A percentile compares a stretch with the other conserved stretches of the same genome.
These are phyloP conservation scores for Rhabdophis nuchalis DNA, from an alignment of 2,797 vertebrate genomes.

Conservation along the genomic window DNA sequence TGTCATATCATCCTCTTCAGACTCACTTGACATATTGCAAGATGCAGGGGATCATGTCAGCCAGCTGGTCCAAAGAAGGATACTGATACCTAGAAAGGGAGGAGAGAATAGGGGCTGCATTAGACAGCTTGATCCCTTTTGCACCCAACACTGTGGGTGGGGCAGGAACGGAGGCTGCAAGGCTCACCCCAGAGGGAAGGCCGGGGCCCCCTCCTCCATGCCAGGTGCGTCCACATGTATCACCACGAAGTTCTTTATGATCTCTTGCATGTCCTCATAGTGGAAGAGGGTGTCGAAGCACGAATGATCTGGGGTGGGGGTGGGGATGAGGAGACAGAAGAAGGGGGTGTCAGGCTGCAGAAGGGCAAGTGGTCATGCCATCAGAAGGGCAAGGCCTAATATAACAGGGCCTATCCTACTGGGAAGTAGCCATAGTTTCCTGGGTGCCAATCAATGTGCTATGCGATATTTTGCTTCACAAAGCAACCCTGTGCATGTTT, in stretches of 20 bases:
- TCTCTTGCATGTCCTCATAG: constrained; percentile 91
- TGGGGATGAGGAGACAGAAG: constrained; percentile 16
- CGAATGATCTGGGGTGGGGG: constrained; percentile 80
- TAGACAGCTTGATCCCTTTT: constrained; percentile 23
- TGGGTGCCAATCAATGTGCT: background rate
- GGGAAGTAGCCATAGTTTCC: background rate
- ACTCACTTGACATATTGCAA: constrained; percentile 90
- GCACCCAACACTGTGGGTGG: constrained; percentile 64
- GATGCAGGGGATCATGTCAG: constrained; percentile 86
- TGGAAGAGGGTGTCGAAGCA: constrained; percentile 86
- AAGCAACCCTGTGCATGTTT: background rate
- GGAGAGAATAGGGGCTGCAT: background rate
- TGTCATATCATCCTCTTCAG: background rate
- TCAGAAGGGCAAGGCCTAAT: background rate
- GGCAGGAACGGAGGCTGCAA: constrained; percentile 17
- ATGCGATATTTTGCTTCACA: background rate
- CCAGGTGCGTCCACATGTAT: constrained; percentile 87
- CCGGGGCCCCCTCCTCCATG: constrained; percentile 82
- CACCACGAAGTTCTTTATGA: constrained; percentile 88
- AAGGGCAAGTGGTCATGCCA: constrained; percentile 9
- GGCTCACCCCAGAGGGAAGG: constrained; percentile 79
- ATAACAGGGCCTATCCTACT: background rate
- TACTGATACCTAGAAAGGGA: constrained; percentile 79
- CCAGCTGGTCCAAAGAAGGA: constrained; percentile 84
- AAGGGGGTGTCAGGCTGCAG: constrained; percentile 12